These are phyloP conservation scores for Bathynomus jamesi DNA, from an alignment of 1,140 invertebrate species.

Conservation along the genomic window DNA sequence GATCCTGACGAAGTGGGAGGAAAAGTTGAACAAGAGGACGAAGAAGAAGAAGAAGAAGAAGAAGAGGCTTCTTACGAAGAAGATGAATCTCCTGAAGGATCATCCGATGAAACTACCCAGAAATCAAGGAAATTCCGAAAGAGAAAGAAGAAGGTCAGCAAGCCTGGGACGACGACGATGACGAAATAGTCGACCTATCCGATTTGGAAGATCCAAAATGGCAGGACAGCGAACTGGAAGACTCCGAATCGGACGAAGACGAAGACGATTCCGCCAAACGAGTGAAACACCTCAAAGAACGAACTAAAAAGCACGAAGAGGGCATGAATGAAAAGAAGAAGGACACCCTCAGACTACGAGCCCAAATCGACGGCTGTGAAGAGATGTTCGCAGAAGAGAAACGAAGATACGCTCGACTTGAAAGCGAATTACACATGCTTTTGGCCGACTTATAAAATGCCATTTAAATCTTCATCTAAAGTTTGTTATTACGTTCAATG, in stretches of 20 bases:
- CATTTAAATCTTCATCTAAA: too few species aligned
- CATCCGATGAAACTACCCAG: conserved; percentile 20
- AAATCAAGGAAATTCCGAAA: conserved; percentile 33
- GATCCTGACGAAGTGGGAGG: conserved; percentile 16
- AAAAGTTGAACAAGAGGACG: conserved; percentile 20
- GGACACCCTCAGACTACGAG: conserved; percentile 16
- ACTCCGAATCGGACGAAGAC: conserved; percentile 24
- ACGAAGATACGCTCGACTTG: conserved; percentile 17
- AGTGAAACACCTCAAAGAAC: conserved; percentile 19
- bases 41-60: conserved; percentile 21
- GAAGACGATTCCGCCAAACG: conserved; percentile 12
- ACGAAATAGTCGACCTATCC: conserved; percentile 17
- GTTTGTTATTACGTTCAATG: too few species aligned
- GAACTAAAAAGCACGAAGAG: conserved; percentile 22
- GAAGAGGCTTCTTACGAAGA: conserved; percentile 8
- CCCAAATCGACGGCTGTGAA: conserved; percentile 17
- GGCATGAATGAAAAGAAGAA: conserved; percentile 20
- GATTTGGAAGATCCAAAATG: conserved; percentile 20
- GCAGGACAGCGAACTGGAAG: conserved; percentile 24
- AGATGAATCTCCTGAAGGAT: conserved; percentile 23
- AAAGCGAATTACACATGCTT: conserved; percentile 29
- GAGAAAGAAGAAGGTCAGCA: conserved; percentile 30
- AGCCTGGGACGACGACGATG: conserved; percentile 19
- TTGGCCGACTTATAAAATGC: conserved; percentile 24
- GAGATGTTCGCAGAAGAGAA: conserved; percentile 26